These are phyloP conservation scores for Deroptyus accipitrinus DNA, from an alignment of 2,113 vertebrate genomes.

Conservation along the genomic window DNA sequence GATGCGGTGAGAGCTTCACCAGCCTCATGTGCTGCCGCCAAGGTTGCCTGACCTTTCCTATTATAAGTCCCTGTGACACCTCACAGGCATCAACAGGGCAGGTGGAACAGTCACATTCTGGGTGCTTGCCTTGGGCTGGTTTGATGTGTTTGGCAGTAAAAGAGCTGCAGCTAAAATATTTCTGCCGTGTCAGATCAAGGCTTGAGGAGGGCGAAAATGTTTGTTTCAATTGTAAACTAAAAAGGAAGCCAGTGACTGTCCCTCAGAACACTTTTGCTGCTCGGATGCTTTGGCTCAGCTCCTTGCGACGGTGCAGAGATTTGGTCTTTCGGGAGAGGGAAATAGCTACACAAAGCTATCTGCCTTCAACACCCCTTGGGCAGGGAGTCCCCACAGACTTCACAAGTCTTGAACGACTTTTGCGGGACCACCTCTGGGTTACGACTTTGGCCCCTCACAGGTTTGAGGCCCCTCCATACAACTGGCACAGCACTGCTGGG, in stretches of 20 bases:
- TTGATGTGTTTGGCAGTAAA: background rate
- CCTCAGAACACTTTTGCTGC: background rate
- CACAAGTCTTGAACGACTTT: background rate
- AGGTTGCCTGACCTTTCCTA: background rate
- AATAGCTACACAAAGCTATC: background rate
- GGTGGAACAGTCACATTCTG: background rate
- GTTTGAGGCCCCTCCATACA: background rate
- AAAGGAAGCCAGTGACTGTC: background rate
- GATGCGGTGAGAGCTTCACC: background rate
- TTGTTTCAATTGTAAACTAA: background rate
- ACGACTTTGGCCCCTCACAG: background rate
- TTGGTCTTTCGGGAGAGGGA: background rate
- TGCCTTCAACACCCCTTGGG: background rate
- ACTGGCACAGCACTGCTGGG: background rate
- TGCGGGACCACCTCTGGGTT: background rate
- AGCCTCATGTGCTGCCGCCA: background rate
- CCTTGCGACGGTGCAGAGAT: background rate
- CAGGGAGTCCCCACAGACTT: background rate
- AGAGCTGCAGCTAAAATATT: background rate
- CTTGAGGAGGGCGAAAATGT: background rate
- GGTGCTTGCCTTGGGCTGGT: background rate
- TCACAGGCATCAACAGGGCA: background rate
- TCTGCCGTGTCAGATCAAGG: background rate
- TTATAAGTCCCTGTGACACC: background rate
- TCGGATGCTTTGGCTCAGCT: background rate